Percentiles rank a stretch among this genome's conserved stretches.
Conservation (phyloP, 2,888 invertebrate species). For the Melangyna quadrimaculata region DNA sequence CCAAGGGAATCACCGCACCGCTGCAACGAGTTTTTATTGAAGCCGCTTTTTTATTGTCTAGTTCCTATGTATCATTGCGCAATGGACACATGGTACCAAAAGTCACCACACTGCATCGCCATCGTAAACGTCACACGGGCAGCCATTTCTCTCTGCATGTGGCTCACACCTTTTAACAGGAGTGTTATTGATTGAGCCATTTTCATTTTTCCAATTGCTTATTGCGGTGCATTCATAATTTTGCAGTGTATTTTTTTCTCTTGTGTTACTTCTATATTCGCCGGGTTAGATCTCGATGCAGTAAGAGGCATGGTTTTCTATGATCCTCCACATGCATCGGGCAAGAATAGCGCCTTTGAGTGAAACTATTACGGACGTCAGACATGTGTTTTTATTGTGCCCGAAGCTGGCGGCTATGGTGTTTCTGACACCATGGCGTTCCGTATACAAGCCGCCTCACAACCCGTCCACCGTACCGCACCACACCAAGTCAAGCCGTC, state of each 20-base stretch:
- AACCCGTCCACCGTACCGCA: not conserved
- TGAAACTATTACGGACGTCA: conserved; percentile 67
- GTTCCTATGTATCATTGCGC: conserved; percentile 48
- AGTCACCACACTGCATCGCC: not conserved
- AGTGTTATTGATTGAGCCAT: conserved; percentile 72
- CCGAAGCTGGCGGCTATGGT: conserved; percentile 44
- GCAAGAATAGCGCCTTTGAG: conserved; percentile 60
- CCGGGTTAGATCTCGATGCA: conserved; percentile 18
- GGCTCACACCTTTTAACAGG: conserved; percentile 72
- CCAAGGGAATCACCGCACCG: conserved; percentile 51
- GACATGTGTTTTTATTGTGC: conserved; percentile 72
- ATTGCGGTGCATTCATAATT: conserved; percentile 69
- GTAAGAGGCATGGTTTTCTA: conserved; percentile 62
- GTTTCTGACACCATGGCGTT: conserved; percentile 28
- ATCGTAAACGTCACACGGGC: conserved; percentile 33
- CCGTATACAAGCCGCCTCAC: not conserved
- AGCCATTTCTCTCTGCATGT: conserved; percentile 70
- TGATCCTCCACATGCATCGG: conserved; percentile 36
- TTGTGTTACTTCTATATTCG: not conserved
- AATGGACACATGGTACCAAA: conserved; percentile 56
- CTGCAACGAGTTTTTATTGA: conserved; percentile 41
- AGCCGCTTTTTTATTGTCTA: not conserved
- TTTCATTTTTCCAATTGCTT: conserved; percentile 72
- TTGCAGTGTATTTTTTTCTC: conserved; percentile 9
- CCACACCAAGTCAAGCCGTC: conserved; percentile 8